Evolutionary conservation across 2,888 invertebrate genomes (phyloP), one percentile per base, ranked within the genome.

Genomic region (Desoria tigrina): DNA sequence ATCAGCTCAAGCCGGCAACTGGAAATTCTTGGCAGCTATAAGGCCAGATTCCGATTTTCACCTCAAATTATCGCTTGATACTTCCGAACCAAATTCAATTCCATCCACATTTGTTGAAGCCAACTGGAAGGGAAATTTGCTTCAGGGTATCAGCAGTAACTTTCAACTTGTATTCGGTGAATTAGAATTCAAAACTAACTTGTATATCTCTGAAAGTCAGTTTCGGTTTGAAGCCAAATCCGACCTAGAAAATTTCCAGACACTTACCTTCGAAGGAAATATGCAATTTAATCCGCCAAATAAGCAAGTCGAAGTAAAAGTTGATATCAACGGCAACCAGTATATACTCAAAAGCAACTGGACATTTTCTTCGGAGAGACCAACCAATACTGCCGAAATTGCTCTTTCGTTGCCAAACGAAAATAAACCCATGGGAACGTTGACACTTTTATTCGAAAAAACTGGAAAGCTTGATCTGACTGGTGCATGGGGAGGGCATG

Each of bases 11-110:
- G 66, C 69, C 45, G 69, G 74, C 2, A 68, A 74, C 11, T 76
- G 76, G 76, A 70, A 74, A 57, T 54, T 74, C 4, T 42, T 60
- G 2, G 72, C 63, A 14, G 58, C 63, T 9, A 23, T 76, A 4
- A 59, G 74, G 49, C 62, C 73, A 2, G 51, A 57, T 0, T 21
- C 63, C 4, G 60, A 73, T 37, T 65, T 76, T 42, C 57, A 64
- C 28, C 37, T 59, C 11, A 72, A 69, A 24, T 60, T 74, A 1
- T 51, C 68, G 16, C 54, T 75, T 21, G 66, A 66, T 9, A 70
- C 67, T 18, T 72, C 72, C 4, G 9, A 23, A 1, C 26, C 54
- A 7, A 9, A 55, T 6, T 11, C 28, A 6, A 18, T 49, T n/a
- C 61, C 65, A 14, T 42, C 14, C 14, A 27, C 6, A 32, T 11